Evolutionary conservation across 2,797 vertebrate genomes (phyloP).

Genomic region (Sarcoramphus papa): DNA sequence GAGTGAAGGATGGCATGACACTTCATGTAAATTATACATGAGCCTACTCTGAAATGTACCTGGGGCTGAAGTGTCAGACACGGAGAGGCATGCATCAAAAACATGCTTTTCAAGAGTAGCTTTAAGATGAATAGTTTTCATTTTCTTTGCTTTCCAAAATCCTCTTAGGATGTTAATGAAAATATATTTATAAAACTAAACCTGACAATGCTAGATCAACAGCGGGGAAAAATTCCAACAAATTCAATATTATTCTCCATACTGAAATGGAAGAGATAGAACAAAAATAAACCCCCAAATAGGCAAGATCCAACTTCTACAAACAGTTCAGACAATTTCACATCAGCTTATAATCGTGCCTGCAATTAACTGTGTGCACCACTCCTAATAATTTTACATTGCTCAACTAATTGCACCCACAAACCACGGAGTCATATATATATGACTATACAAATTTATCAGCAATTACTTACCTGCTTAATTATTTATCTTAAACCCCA

Average conservation of each 20-base stretch:
- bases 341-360: background rate
- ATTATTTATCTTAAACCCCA: background rate
- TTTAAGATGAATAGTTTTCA: conserved; percentile 45
- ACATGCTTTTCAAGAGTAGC: background rate
- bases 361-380: background rate
- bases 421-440: background rate
- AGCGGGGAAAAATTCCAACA: background rate
- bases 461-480: background rate
- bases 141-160: conserved; percentile 48
- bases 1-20: background rate
- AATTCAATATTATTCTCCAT: background rate
- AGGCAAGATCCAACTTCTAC: background rate
- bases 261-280: background rate
- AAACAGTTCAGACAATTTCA: background rate
- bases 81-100: background rate
- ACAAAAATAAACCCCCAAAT: background rate
- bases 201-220: conserved; percentile 2
- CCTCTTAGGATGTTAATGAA: conserved; percentile 50
- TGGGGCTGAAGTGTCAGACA: background rate
- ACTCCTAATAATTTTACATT: background rate
- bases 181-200: conserved; percentile 42
- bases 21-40: background rate
- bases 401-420: background rate
- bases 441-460: background rate
- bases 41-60: background rate